Evolutionary conservation across 2,888 invertebrate genomes (phyloP), one percentile per base, ranked within the genome.

Genomic region (Megaustenia siamemsis): DNA sequence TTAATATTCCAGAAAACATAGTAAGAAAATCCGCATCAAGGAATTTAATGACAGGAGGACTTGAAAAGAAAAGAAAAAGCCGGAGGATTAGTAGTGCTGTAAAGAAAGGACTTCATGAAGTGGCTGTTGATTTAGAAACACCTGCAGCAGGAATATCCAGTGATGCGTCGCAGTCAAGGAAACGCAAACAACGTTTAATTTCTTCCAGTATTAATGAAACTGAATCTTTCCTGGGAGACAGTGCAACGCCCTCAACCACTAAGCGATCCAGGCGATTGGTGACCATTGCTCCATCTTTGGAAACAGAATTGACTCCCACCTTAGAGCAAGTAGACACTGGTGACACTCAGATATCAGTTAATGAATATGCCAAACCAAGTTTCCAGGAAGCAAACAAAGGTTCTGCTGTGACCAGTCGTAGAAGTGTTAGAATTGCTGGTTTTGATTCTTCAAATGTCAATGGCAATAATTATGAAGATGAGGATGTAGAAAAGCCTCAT

Each of bases 391-490:
- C 15, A 15, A 18, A 2, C 28, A n/a, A 35, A 28, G 21, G 38
- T 4, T 77, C 60, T 1, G 60, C 60, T 38, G 21, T 77, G 24
- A 40, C 77, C 35, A 77, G 60, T 4, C 53, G 77, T 10, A 77
- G 43, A 77, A 77, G 77, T 63, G 43, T 60, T 18, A 0, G 77
- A 43, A 56, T 77, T 63, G 63, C n/a, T 43, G 32, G 35, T 35
- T 43, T 49, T 45, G 40, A 28, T n/a, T 35, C 24, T 38, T 69
- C 38, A 10, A 45, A n/a, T 12, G 10, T 18, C 2, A 32, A 40
- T 10, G 56, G 75, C 40, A 18, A 24, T 43, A 18, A 40, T n/a
- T 24, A 38, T 60, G 63, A 56, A 75, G 32, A 24, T 40, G 82
- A 82, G 18, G 21, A 8, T 81, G 69, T 32, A 8, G 49, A 43